These are phyloP conservation scores for Eupsittula cactorum DNA, from an alignment of 2,113 vertebrate genomes.

Conservation along the genomic window DNA sequence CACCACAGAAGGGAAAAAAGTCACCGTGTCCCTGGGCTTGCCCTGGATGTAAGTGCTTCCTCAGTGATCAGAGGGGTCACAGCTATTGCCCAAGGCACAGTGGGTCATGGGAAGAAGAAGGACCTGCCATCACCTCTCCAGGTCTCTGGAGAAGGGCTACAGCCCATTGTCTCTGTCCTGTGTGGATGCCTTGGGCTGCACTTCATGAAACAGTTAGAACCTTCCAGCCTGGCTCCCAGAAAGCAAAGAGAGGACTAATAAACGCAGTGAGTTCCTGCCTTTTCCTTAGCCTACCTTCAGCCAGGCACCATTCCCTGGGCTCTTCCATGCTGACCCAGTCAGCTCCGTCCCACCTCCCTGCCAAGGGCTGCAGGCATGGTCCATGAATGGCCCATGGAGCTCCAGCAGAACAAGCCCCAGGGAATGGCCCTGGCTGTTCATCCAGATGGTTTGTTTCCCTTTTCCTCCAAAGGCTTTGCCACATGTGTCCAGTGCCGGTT, in stretches of 20 bases:
- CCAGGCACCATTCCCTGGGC: not conserved
- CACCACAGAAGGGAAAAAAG: not conserved
- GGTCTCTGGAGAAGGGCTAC: not conserved
- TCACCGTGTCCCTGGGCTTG: accelerated
- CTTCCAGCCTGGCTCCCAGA: not conserved
- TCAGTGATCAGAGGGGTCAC: not conserved
- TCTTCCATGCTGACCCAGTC: not conserved
- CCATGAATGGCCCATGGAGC: accelerated
- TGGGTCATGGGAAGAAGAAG: not conserved
- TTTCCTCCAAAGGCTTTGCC: not conserved
- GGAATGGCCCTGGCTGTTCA: not conserved
- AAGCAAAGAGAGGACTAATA: not conserved
- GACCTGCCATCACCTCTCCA: not conserved
- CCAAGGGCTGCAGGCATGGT: not conserved
- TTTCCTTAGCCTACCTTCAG: not conserved
- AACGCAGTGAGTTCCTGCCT: not conserved
- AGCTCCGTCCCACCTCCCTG: not conserved
- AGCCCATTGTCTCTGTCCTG: not conserved
- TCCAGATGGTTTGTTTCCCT: not conserved
- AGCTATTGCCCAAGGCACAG: accelerated
- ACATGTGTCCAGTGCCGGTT: not conserved
- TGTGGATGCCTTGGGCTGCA: not conserved
- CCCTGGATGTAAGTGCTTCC: not conserved
- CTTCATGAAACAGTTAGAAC: not conserved
- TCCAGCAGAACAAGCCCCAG: not conserved